Percentiles rank a stretch among this genome's conserved stretches.
Conservation (phyloP, 2,888 invertebrate species). For the Stenolophus ochropezus region DNA sequence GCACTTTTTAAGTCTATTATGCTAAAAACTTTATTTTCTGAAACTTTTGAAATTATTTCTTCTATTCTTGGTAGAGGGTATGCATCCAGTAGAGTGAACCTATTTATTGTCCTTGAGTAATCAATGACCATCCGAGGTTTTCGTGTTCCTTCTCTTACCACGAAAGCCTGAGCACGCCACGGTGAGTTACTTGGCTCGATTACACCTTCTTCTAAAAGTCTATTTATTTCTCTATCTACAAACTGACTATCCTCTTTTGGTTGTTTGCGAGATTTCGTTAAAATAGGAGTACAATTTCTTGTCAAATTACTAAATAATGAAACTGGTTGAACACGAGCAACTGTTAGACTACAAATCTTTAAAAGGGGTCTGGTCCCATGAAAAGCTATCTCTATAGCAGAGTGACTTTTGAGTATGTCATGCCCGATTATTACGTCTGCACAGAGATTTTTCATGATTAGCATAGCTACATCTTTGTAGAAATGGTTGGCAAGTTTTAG, state of each 20-base stretch:
- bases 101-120: too few relatives aligned
- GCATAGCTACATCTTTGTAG: not conserved
- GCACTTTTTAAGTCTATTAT: too few relatives aligned
- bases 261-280: not conserved
- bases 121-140: too few relatives aligned
- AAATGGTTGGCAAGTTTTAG: too few relatives aligned
- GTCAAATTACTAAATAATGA: not conserved
- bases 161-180: too few relatives aligned
- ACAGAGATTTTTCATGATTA: not conserved
- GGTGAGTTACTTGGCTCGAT: not conserved
- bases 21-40: too few relatives aligned
- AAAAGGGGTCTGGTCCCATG: not conserved
- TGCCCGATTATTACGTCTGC: too few relatives aligned
- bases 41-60: slow-evolving; percentile 37
- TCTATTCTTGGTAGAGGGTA: not conserved
- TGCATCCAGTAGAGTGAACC: not conserved
- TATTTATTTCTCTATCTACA: not conserved
- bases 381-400: not conserved
- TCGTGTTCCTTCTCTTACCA: too few relatives aligned
- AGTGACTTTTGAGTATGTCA: too few relatives aligned
- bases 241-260: not conserved
- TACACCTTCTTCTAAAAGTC: not conserved
- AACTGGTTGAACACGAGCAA: not conserved
- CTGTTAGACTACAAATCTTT: not conserved
- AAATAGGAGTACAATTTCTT: not conserved